Conservation (phyloP, 2,113 vertebrate species). For the Paradisaea rubra region DNA sequence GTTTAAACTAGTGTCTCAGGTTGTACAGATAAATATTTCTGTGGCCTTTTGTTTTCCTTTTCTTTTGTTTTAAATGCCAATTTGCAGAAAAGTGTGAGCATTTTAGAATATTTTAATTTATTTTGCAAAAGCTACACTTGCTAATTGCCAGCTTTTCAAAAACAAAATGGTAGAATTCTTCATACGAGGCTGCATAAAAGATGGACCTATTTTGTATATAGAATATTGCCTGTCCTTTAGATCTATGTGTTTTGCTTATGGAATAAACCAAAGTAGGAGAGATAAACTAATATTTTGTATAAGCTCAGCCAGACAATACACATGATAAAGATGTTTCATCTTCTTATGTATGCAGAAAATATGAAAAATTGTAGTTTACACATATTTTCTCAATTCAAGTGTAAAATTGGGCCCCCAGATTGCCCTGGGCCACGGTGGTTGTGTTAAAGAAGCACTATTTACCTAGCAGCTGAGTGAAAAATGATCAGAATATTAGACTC, state of each 20-base stretch:
- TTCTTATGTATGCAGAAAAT: constrained; percentile 99
- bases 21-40: neutral
- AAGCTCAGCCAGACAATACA: constrained; percentile 98
- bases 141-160: constrained; percentile 23
- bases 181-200: constrained; percentile 86
- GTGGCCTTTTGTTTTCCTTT: neutral
- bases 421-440: constrained; percentile 89
- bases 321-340: constrained; percentile 99
- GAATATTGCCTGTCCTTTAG: constrained; percentile 93
- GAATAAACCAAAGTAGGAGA: constrained; percentile 91
- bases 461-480: constrained; percentile 90
- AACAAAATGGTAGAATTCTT: constrained; percentile 61
- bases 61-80: neutral
- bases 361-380: constrained; percentile 98
- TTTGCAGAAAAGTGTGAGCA: neutral
- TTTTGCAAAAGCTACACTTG: neutral
- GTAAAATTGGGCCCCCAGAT: constrained; percentile 88
- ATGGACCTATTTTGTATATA: constrained; percentile 88
- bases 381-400: constrained; percentile 91
- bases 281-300: constrained; percentile 99
- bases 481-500: constrained; percentile 99
- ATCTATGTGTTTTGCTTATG: constrained; percentile 95
- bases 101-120: neutral
- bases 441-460: constrained; percentile 78
- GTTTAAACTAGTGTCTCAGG: neutral